Percentiles rank a stretch among this genome's conserved stretches.
These are phyloP conservation scores for Leptodactylus fuscus DNA, from an alignment of 2,113 vertebrate genomes.

Conservation along the genomic window DNA sequence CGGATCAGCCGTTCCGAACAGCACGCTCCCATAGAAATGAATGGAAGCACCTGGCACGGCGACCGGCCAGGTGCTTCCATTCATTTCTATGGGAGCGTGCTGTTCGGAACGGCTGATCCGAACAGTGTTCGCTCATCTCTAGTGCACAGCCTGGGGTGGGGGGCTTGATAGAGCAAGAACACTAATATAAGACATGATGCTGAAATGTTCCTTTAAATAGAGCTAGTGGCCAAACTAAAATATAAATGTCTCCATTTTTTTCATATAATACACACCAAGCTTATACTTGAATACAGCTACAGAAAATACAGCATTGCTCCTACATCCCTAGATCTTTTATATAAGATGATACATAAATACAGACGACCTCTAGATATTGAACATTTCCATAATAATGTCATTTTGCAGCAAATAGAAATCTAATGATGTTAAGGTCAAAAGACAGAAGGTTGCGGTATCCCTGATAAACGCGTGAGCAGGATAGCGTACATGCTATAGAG, in stretches of 20 bases:
- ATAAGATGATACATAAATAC: neutral
- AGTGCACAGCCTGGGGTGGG: no score
- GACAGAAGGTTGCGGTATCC: neutral
- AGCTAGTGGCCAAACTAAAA: neutral
- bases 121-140: no score
- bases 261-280: neutral
- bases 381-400: neutral
- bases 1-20: no score
- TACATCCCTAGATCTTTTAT: neutral
- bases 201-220: neutral
- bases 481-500: constrained; percentile 9
- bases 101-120: no score
- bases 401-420: neutral
- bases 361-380: neutral
- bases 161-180: no score
- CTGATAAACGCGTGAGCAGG: constrained; percentile 16
- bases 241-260: neutral
- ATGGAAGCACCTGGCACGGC: no score
- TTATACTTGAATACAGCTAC: neutral
- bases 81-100: no score
- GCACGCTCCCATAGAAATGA: no score
- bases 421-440: constrained; percentile 31
- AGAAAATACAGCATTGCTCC: neutral
- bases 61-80: no score
- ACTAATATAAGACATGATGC: no score